Base-by-base conservation (phyloP, 2,797 vertebrate genomes). In the Oreortyx pictus region DNA sequence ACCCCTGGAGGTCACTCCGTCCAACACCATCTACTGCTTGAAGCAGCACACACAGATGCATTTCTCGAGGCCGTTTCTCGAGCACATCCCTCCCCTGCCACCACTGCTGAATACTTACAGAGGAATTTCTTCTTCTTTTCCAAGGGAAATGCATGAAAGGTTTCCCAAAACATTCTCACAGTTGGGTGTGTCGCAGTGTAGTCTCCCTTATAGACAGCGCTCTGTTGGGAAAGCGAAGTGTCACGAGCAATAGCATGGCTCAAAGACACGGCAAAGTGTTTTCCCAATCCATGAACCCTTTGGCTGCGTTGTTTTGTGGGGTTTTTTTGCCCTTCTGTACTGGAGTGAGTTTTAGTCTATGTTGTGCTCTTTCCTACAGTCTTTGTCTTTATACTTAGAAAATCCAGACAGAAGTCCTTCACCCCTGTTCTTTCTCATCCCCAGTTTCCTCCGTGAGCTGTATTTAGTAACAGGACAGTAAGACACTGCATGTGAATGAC, bases 91-190 rank as follows among this genome's bases (percentile, higher is more conserved):
- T 31, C 52, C 43, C 31, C 43, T 27, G 14, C 2, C 35, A 50
- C 14, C 56, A 29, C 79, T 35, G 14, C 47, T 43, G 64, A 60
- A 74, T 82, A 97, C 99, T 98, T 98, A 99, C 99, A 96, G 77
- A 99, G 98, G 97, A 99, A 99, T 96, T 98, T 99, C 97, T 99
- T 99, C 97, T 99, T 99, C 96, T 99, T 99, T 92, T 99, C 99
- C 97, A 99, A 91, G 10, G 99, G 98, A 95, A 99, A 99, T 81
- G 99, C 98, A 35, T 99, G 99, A 97, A 99, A 99, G 52, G 98
- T 98, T 92, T 99, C 99, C 99, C 99, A 99, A 95, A 99, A 99
- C 92, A 99, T 98, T 89, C 97, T 97, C 91, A 99, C 98, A 1
- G 99, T 99, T 13, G 99, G 99, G 95, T 99, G 99, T 56, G 98